Evolutionary conservation across 1,140 invertebrate genomes (phyloP).

Genomic region (Anastatus disparis): DNA sequence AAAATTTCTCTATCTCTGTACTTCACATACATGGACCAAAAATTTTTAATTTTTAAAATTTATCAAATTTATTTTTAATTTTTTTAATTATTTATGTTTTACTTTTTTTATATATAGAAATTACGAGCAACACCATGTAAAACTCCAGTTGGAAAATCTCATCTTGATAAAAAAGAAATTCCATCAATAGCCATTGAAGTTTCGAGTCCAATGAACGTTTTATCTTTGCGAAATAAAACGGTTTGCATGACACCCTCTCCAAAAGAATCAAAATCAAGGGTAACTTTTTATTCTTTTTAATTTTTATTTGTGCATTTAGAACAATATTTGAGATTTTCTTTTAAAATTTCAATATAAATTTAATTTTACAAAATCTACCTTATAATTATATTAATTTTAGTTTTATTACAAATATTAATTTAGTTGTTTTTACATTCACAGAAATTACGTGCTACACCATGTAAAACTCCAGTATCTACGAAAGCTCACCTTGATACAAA

Average conservation of each 20-base stretch:
- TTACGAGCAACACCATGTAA: not conserved
- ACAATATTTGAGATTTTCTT: no score
- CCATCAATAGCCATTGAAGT: no score
- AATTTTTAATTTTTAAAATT: no score
- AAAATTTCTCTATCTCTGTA: no score
- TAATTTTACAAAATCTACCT: no score
- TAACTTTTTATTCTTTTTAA: no score
- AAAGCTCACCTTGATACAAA: not conserved
- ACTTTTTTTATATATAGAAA: not conserved
- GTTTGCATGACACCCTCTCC: not conserved
- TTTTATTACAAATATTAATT: not conserved
- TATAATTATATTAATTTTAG: not conserved
- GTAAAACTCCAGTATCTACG: not conserved
- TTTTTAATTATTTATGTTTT: not conserved
- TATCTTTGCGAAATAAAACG: not conserved
- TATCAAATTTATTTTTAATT: not conserved
- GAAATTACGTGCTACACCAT: not conserved
- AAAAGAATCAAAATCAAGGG: not conserved
- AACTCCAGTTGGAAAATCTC: not conserved
- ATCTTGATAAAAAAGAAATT: not conserved
- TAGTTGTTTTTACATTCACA: not conserved
- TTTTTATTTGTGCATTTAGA: no score
- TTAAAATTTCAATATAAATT: no score
- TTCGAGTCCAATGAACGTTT: not conserved
- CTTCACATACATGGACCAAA: no score